Base-by-base conservation (phyloP, 2,797 vertebrate species). In the Pantherophis vulpinus region DNA sequence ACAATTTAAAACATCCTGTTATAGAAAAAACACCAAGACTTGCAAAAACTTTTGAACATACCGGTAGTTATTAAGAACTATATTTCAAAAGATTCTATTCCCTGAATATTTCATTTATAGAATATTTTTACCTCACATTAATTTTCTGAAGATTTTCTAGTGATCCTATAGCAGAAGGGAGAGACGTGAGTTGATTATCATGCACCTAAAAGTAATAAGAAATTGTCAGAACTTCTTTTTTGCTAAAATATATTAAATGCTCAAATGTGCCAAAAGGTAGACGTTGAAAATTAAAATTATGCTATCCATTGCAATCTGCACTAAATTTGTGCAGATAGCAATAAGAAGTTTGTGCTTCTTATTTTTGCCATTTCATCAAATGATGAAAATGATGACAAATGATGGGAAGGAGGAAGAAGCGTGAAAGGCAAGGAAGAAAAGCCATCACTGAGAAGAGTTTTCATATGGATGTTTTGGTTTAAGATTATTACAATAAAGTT, bases 71-170 rank as follows among this genome's bases (percentile, higher is more conserved):
- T 47, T 20, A 51, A 29, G 5, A 13, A 12, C 70, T 63, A 10
- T 42, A 56, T 25, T 58, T 58, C 55, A 47, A 56, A 70, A 54
- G 3, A 25, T 13, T 92, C 54, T 51, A n/a, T 58, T 37, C 5
- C 0, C 0, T 0, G 0, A n/a, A 91, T 70, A 56, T 14, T 55
- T 56, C n/a, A 13, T 0, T 0, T 59, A 13, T 91, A 91, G 4
- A 25, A 32, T 0, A 14, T 90, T 90, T 92, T 95, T 97, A 98
- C 99, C 99, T 99, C 95, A 99, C 97, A 95, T 98, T 98, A 63
- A 99, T 98, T 93, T 98, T 99, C 97, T 99, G 98, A 56, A 99
- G 98, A 94, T 99, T 98, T 93, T 98, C 98, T 87, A 99, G 96
- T 42, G 98, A 98, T 95, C 98, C 98, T 90, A 99, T 95, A 94